Evolutionary conservation across 1,140 invertebrate genomes (phyloP).

Genomic region (Drosophila carrolli): DNA sequence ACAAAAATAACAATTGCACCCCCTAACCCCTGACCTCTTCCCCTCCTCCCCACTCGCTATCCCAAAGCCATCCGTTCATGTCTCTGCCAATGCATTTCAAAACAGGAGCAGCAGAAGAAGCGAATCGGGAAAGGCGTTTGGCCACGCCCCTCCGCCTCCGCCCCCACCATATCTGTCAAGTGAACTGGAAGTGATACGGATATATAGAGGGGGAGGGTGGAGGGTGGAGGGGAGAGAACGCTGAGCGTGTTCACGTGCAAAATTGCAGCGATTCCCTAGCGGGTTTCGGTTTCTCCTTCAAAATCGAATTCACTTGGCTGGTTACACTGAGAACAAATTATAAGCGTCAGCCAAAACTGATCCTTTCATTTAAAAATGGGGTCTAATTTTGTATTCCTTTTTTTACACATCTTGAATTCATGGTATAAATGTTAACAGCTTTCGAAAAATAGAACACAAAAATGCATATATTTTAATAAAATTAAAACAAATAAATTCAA

Average conservation of each 20-base stretch:
- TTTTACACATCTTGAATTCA: too few species aligned
- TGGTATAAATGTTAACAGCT: too few species aligned
- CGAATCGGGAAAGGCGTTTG: constrained; percentile 45
- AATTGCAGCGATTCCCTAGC: constrained; percentile 76
- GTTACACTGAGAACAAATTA: constrained; percentile 11
- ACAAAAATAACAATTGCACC: constrained; percentile 56
- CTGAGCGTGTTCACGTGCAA: constrained; percentile 79
- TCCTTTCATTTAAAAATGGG: background rate
- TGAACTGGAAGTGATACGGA: constrained; percentile 80
- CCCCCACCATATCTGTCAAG: constrained; percentile 69
- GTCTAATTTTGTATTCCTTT: background rate
- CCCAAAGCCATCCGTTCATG: constrained; percentile 7
- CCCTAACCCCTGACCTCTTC: constrained; percentile 1
- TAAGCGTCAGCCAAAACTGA: background rate
- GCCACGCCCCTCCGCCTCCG: constrained; percentile 18
- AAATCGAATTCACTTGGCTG: constrained; percentile 57
- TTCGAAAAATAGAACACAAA: too few species aligned
- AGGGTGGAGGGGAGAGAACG: constrained; percentile 23
- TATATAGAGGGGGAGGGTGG: background rate
- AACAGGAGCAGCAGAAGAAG: constrained; percentile 40
- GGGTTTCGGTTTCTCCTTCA: constrained; percentile 47
- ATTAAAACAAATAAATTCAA: too few species aligned
- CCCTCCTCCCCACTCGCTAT: constrained; percentile 1
- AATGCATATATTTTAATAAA: too few species aligned
- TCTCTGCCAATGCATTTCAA: constrained; percentile 54